A percentile compares a stretch with the other conserved stretches of the same genome.
Evolutionary conservation across 1,140 invertebrate genomes (phyloP).

Genomic region (Gerris buenoi): DNA sequence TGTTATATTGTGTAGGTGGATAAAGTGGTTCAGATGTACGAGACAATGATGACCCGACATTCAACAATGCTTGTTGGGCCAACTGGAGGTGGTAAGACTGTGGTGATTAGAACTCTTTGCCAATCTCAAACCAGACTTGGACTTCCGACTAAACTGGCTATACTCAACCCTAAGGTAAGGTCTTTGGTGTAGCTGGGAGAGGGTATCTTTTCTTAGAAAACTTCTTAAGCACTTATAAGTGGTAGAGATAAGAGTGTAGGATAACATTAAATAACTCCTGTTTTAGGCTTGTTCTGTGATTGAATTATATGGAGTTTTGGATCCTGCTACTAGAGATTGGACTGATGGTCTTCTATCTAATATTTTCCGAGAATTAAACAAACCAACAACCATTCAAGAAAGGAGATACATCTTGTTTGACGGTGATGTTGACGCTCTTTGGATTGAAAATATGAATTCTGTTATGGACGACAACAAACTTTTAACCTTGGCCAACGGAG

Average conservation of each 20-base stretch:
- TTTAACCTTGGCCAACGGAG: slow-evolving; percentile 76
- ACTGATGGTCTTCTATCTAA: slow-evolving; percentile 77
- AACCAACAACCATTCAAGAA: slow-evolving; percentile 46
- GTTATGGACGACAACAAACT: slow-evolving; percentile 90
- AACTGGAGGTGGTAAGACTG: slow-evolving; percentile 77
- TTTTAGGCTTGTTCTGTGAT: slow-evolving; percentile 64
- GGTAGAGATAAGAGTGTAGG: too few relatives aligned
- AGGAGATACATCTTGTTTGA: slow-evolving; percentile 75
- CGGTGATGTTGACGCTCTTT: slow-evolving; percentile 81
- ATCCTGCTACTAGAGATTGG: slow-evolving; percentile 76
- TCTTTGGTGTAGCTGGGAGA: too few relatives aligned
- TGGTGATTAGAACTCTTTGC: slow-evolving; percentile 63
- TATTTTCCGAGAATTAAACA: slow-evolving; percentile 82
- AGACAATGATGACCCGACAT: slow-evolving; percentile 85
- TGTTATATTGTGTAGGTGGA: slow-evolving; percentile 42
- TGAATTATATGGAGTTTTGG: slow-evolving; percentile 77
- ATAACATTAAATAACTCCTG: too few relatives aligned
- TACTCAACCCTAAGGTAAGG: slow-evolving; percentile 66
- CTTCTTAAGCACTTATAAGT: too few relatives aligned
- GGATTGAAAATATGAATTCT: slow-evolving; percentile 93
- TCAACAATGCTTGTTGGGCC: slow-evolving; percentile 82
- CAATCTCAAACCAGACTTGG: slow-evolving; percentile 57
- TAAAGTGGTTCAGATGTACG: slow-evolving; percentile 78
- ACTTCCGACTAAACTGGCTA: slow-evolving; percentile 55
- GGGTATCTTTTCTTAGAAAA: too few relatives aligned